Evolutionary conservation across 1,140 invertebrate species (phyloP).

Genomic region (Diprion similis): DNA sequence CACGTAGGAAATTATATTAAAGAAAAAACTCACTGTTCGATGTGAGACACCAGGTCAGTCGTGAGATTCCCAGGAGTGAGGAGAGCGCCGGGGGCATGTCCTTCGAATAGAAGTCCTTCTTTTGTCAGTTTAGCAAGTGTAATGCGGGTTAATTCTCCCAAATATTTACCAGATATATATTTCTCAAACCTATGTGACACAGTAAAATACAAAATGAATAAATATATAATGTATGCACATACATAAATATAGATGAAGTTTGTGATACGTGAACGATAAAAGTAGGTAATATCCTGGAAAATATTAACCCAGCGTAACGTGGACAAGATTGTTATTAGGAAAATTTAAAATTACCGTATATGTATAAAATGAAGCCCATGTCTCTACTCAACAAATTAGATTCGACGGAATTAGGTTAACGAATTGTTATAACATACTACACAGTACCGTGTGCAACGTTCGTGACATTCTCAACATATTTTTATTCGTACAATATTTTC

Average conservation of each 20-base stretch:
- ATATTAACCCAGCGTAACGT: too few relatives aligned
- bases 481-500: too few relatives aligned
- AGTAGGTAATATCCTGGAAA: too few relatives aligned
- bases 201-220: neutral
- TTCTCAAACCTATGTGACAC: conserved; percentile 69
- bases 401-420: too few relatives aligned
- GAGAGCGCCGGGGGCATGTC: conserved; percentile 53
- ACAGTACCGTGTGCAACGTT: too few relatives aligned
- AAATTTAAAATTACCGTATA: too few relatives aligned
- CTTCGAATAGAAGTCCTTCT: conserved; percentile 65
- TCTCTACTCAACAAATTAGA: too few relatives aligned
- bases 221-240: neutral
- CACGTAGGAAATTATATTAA: neutral
- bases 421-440: too few relatives aligned
- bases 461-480: too few relatives aligned
- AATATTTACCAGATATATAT: conserved; percentile 72
- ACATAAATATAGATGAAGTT: neutral
- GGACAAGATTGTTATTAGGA: too few relatives aligned
- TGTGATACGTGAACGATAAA: too few relatives aligned
- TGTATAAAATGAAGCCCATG: too few relatives aligned
- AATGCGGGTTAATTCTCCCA: conserved; percentile 70
- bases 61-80: conserved; percentile 65
- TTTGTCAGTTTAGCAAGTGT: conserved; percentile 64
- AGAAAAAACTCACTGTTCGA: conserved; percentile 70
- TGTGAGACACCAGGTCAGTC: conserved; percentile 74